Conservation (phyloP, 2,113 vertebrate species). For the Petrocephalus zakoni region DNA sequence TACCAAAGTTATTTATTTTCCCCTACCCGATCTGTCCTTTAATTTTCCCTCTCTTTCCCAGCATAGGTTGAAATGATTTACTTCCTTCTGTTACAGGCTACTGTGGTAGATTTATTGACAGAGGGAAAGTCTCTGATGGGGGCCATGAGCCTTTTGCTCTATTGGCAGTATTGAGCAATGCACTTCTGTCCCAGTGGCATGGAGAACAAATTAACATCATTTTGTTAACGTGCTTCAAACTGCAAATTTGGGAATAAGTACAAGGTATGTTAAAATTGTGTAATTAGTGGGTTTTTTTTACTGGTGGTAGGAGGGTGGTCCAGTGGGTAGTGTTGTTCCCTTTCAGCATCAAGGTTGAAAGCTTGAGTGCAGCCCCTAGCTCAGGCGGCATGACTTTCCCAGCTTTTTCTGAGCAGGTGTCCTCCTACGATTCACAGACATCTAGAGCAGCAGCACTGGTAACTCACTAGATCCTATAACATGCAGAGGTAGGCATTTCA, state of each 20-base stretch:
- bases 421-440: neutral
- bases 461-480: neutral
- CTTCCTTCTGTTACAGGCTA: neutral
- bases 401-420: neutral
- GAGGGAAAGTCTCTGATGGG: neutral
- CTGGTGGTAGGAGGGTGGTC: neutral
- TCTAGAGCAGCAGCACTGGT: neutral
- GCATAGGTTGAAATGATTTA: neutral
- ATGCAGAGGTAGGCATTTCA: no score
- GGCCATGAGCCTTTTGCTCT: neutral
- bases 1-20: conserved; percentile 15
- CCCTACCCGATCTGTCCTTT: neutral
- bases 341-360: conserved; percentile 3
- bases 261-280: neutral
- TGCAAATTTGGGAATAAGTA: neutral
- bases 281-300: neutral
- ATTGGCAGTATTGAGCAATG: neutral
- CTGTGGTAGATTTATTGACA: neutral
- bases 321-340: neutral
- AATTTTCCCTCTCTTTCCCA: neutral
- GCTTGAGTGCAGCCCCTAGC: neutral
- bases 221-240: neutral
- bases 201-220: neutral
- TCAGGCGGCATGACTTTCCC: neutral
- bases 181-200: neutral